A percentile compares a stretch with the other conserved stretches of the same genome.
phyloP scores from a whole-genome alignment of 2,797 vertebrate genomes.

The Halcyon badia region DNA sequence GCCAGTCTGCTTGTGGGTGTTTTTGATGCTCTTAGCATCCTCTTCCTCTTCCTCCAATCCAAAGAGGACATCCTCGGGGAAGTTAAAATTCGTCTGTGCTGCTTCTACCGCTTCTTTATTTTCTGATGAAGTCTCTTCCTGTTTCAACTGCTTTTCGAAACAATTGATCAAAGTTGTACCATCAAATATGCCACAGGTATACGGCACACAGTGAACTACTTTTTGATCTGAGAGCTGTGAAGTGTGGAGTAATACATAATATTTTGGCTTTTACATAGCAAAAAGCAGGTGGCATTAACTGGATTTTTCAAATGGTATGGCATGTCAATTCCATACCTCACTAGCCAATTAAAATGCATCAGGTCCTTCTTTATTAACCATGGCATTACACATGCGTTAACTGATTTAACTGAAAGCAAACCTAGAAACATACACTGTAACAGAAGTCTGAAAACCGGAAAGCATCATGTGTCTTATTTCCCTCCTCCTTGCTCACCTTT shows the following conservation, averaged over 20 bases:
- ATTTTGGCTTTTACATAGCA: conserved; percentile 37
- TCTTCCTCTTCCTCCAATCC: conserved; percentile 73
- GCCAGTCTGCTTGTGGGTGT: conserved; percentile 72
- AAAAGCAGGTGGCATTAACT: conserved; percentile 73
- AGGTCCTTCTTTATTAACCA: conserved; percentile 39
- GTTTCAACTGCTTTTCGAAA: conserved; percentile 74
- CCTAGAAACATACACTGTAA: not conserved
- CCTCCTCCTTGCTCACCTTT: not conserved
- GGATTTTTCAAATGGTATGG: conserved; percentile 24
- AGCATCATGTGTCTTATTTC: not conserved
- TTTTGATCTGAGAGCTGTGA: conserved; percentile 68
- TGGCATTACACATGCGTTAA: conserved; percentile 50
- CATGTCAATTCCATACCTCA: conserved; percentile 1
- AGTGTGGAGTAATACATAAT: conserved; percentile 45
- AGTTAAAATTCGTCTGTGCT: conserved; percentile 59
- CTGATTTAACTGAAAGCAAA: not conserved
- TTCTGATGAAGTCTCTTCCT: conserved; percentile 67
- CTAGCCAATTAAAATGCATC: conserved; percentile 22
- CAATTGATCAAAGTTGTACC: conserved; percentile 72
- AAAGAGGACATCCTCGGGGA: conserved; percentile 67
- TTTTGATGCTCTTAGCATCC: conserved; percentile 74
- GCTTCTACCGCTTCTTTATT: conserved; percentile 64
- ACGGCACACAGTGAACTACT: conserved; percentile 62
- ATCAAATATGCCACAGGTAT: conserved; percentile 70
- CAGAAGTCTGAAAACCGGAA: conserved; percentile 27